phyloP scores from a whole-genome alignment of 1,140 invertebrate species.

The Ceratoteleas bidentatus region DNA sequence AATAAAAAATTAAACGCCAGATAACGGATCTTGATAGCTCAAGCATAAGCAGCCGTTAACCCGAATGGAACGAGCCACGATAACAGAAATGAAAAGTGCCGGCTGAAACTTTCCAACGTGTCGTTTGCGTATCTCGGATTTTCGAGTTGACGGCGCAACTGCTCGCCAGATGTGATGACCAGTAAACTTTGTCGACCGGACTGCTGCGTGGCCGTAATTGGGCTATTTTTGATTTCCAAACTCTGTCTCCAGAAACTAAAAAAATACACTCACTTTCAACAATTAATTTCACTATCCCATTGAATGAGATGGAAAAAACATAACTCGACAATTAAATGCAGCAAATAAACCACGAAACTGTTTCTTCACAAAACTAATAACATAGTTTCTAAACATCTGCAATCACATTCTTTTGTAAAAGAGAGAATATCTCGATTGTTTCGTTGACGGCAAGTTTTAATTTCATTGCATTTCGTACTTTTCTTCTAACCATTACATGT shows the following conservation, averaged over 20 bases:
- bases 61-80: no score
- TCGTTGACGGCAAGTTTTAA: background rate
- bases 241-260: no score
- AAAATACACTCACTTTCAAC: conserved; percentile 19
- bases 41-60: no score
- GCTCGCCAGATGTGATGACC: conserved; percentile 38
- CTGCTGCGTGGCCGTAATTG: no score
- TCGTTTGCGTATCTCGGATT: conserved; percentile 3
- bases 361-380: conserved; percentile 35
- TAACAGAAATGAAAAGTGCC: no score
- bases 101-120: conserved; percentile 13
- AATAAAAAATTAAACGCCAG: no score
- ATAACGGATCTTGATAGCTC: no score
- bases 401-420: conserved; percentile 22
- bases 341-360: conserved; percentile 11
- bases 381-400: conserved; percentile 48
- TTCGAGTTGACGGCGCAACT: conserved; percentile 22
- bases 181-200: background rate
- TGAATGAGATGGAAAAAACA: conserved; percentile 4
- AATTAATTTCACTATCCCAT: conserved; percentile 19
- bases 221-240: conserved; percentile 18
- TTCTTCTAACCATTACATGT: no score
- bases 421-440: background rate
- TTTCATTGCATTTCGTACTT: background rate
- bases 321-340: conserved; percentile 23